Evolutionary conservation across 2,888 invertebrate genomes (phyloP), one percentile per base, ranked within the genome.

Genomic region (Napeogenes sylphis): DNA sequence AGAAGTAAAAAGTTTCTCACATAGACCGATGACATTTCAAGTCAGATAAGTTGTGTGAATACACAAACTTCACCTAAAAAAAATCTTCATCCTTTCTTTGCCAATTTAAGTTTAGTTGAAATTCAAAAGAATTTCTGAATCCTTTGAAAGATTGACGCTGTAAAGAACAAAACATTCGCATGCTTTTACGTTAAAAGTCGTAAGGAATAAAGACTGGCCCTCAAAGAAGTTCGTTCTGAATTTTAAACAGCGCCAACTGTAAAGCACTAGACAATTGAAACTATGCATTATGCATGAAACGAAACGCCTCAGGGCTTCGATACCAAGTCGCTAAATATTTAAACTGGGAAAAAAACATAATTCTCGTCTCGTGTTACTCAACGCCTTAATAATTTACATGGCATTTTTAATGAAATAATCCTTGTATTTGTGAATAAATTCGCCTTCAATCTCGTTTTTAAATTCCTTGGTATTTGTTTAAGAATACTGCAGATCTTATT

Each of bases 251-350:
- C 59, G 56, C 60, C 45, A 64, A 66, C 58, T 59, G 59, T 63
- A 64, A 64, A 61, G 61, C 46, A 55, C 55, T 64, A 66, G 66
- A 68, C 64, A 68, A 64, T 66, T 62, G 62, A 59, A 59, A 58
- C 46, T 60, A 64, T 68, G 66, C 61, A 66, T 68, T 58, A 68
- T 68, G 62, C 66, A 68, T 68, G 60, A 55, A 59, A 30, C 59
- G 59, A 42, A 66, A 56, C 57, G 66, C 59, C 53, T 61, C 45
- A 33, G 61, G 66, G 60, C 59, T 64, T 61, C 55, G 57, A 61
- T 62, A 60, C 61, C 46, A 54, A 46, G 45, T 63, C 54, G 30
- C 58, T 62, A 63, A 67, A 66, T 57, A 61, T 66, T 62, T 56
- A 54, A 10, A 45, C 42, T 3, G 42, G 14, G 12, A 59, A 56